Percentiles rank a stretch among this genome's conserved stretches.
Conservation (phyloP, 2,888 invertebrate species). For the Allophyes oxyacanthae region DNA sequence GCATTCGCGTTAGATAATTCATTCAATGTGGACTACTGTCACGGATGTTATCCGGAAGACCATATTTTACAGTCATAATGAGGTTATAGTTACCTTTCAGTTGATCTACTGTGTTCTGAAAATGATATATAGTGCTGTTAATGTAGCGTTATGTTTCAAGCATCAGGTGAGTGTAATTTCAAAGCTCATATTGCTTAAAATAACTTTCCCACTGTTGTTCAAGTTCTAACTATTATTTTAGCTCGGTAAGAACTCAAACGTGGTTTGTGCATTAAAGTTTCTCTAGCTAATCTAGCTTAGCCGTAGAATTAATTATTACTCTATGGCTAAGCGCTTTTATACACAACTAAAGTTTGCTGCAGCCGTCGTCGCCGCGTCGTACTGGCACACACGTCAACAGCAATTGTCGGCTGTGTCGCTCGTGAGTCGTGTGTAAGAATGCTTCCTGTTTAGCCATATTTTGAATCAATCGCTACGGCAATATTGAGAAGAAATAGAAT, state of each 20-base stretch:
- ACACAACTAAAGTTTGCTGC: too few relatives aligned
- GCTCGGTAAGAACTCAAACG: not conserved
- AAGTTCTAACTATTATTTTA: not conserved
- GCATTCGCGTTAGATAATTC: slow-evolving; percentile 18
- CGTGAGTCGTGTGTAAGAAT: too few relatives aligned
- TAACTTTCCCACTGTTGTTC: too few relatives aligned
- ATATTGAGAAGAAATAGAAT: too few relatives aligned
- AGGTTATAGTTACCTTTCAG: slow-evolving; percentile 21
- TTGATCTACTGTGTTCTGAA: slow-evolving; percentile 20
- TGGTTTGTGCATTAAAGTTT: not conserved
- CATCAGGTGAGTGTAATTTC: slow-evolving; percentile 21
- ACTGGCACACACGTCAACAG: too few relatives aligned
- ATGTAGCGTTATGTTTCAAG: slow-evolving; percentile 25
- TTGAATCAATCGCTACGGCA: too few relatives aligned
- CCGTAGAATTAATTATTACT: too few relatives aligned
- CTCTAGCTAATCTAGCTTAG: too few relatives aligned
- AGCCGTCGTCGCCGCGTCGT: too few relatives aligned
- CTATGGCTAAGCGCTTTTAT: too few relatives aligned
- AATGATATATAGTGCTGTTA: slow-evolving; percentile 30
- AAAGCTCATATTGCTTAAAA: not conserved
- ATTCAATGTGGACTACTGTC: slow-evolving; percentile 30
- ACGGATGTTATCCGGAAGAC: slow-evolving; percentile 10
- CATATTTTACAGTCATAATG: slow-evolving; percentile 25
- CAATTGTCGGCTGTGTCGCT: too few relatives aligned
- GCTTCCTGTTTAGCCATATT: too few relatives aligned